phyloP scores from a whole-genome alignment of 2,797 vertebrate species.

The Chelon labrosus region DNA sequence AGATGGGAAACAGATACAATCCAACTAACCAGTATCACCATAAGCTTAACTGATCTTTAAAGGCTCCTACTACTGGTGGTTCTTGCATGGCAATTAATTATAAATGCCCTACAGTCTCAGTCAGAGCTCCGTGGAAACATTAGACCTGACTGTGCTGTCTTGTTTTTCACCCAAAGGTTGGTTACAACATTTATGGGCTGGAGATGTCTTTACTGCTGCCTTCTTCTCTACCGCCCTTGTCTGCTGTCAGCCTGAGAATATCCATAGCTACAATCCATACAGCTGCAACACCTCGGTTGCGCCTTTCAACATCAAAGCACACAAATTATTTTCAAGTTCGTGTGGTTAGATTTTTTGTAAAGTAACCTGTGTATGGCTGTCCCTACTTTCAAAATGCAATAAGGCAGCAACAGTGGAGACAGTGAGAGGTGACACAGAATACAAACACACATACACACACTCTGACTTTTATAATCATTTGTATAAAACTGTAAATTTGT shows the following conservation, averaged over 20 bases:
- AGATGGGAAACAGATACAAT: neutral
- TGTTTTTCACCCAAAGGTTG: neutral
- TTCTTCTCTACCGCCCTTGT: conserved; percentile 10
- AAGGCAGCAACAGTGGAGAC: conserved; percentile 25
- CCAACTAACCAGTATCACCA: neutral
- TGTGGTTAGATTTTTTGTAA: conserved; percentile 7
- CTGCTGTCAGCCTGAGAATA: conserved; percentile 17
- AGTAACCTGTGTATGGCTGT: conserved; percentile 19
- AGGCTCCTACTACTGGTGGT: neutral
- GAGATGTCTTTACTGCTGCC: conserved; percentile 20
- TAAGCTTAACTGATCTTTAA: neutral
- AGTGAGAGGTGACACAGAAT: conserved; percentile 4
- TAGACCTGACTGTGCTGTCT: neutral
- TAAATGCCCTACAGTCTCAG: neutral
- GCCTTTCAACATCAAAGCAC: conserved; percentile 24
- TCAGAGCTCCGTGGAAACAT: neutral
- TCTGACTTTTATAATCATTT: neutral
- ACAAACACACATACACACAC: conserved; percentile 12
- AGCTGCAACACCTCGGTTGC: conserved; percentile 6
- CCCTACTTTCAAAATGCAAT: conserved; percentile 4
- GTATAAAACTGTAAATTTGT: neutral
- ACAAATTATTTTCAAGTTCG: conserved; percentile 4
- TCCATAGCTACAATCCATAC: conserved; percentile 4
- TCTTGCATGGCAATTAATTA: neutral
- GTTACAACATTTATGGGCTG: conserved; percentile 24